A percentile compares a stretch with the other conserved stretches of the same genome.
Conservation (phyloP, 2,888 invertebrate genomes). For the Agrotis segetum region DNA sequence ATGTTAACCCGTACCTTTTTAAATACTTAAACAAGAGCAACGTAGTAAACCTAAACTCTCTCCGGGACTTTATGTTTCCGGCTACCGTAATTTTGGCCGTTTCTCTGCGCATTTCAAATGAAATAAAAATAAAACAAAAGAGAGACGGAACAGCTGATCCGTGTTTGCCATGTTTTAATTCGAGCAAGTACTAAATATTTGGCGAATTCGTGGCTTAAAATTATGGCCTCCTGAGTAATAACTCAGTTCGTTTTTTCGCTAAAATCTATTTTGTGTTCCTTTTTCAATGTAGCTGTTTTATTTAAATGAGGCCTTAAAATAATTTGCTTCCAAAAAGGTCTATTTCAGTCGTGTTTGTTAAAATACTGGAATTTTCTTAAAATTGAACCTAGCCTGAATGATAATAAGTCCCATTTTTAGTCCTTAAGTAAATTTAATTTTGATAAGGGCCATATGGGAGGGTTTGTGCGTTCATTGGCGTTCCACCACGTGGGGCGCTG, state of each 20-base stretch:
- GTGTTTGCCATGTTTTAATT: slow-evolving; percentile 50
- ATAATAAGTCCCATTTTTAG: not conserved
- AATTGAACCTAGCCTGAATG: slow-evolving; percentile 1
- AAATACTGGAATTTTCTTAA: slow-evolving; percentile 2
- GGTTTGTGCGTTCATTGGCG: slow-evolving; percentile 15
- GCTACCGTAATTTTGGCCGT: slow-evolving; percentile 32
- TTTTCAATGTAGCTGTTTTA: slow-evolving; percentile 11
- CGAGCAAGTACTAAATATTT: slow-evolving; percentile 51
- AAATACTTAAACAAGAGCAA: slow-evolving; percentile 55
- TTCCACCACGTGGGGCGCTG: slow-evolving; percentile 6
- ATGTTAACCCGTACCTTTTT: slow-evolving; percentile 54
- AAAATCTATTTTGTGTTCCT: slow-evolving; percentile 32
- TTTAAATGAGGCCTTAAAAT: slow-evolving; percentile 16
- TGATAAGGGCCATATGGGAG: not conserved
- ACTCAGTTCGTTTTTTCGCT: slow-evolving; percentile 36
- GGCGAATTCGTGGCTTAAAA: slow-evolving; percentile 45
- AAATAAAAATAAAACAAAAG: slow-evolving; percentile 45
- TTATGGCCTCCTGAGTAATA: slow-evolving; percentile 43
- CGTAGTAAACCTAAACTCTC: slow-evolving; percentile 39
- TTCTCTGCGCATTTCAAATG: slow-evolving; percentile 33
- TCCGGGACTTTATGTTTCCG: slow-evolving; percentile 44
- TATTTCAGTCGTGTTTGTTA: not conserved
- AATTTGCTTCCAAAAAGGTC: not conserved
- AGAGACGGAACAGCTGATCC: slow-evolving; percentile 46
- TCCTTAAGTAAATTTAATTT: slow-evolving; percentile 16